Evolutionary conservation across 2,113 vertebrate genomes (phyloP), one percentile per base, ranked within the genome.

Genomic region (Agapornis roseicollis): DNA sequence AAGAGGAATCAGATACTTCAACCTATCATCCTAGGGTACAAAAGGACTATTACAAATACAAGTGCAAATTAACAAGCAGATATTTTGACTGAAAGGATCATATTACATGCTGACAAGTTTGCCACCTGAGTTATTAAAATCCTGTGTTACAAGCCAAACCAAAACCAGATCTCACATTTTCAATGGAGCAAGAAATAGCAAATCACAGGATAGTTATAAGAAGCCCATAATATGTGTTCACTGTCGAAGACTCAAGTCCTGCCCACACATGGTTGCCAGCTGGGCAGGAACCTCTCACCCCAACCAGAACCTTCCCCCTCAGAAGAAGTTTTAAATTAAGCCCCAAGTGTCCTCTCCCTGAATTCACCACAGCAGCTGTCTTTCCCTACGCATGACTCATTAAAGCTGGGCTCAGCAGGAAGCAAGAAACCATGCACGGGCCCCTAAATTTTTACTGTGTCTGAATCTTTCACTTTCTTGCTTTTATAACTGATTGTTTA

Each of bases 231-330:
- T 53, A 56, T 2, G 1, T 33, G 31, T 46, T 93, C 37, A 3
- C 31, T 69, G 71, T 55, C 0, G 0, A 4, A 18, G 82, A 61
- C 4, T 63, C 44, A 94, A 27, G 71, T 89, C 42, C 74, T 85
- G 35, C 71, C 70, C 85, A 90, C 95, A 93, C 37, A 5, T 95
- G 91, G 84, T 35, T 91, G 66, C 94, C 95, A 96, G 78, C 87
- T 96, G 94, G 74, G 74, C 41, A 94, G 58, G 29, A 96, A 77
- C 63, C 13, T 73, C 70, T 93, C 2, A 0, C 65, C 13, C 58
- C 33, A 77, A n/a, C n/a, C 89, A 92, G 73, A 91, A 65, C 14
- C 25, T 89, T 71, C 16, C 29, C 13, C 39, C 19, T 79, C 41
- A 56, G 63, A 56, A 72, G 18, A 91, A 89, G 89, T 80, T 96